Evolutionary conservation across 2,113 vertebrate species (phyloP).

Genomic region (Tupaia tana): DNA sequence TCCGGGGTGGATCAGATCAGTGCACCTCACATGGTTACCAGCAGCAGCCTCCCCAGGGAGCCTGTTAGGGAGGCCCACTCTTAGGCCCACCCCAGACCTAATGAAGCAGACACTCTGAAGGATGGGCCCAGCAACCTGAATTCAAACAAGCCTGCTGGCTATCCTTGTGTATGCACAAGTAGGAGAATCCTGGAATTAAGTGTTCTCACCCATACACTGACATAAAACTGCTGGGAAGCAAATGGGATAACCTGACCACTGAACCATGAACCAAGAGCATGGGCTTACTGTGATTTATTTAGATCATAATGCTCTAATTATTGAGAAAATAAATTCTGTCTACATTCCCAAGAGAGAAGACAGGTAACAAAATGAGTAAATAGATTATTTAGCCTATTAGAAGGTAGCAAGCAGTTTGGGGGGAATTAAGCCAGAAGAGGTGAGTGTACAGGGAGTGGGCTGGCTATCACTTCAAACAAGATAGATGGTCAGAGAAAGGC

Average conservation of each 20-base stretch:
- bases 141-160: not conserved
- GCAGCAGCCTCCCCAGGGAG: not conserved
- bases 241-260: rapidly evolving
- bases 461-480: rapidly evolving
- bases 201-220: rapidly evolving
- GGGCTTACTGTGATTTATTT: rapidly evolving
- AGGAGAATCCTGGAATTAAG: not conserved
- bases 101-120: not conserved
- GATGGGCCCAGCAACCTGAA: too few relatives aligned
- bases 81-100: not conserved
- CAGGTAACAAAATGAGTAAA: rapidly evolving
- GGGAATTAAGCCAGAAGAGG: rapidly evolving
- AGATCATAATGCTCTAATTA: not conserved
- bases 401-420: not conserved
- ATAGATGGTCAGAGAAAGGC: not conserved
- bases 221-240: rapidly evolving
- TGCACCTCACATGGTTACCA: rapidly evolving
- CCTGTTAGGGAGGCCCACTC: not conserved
- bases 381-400: rapidly evolving
- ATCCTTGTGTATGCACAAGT: rapidly evolving
- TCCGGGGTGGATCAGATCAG: rapidly evolving
- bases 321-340: not conserved
- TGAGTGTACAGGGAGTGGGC: rapidly evolving
- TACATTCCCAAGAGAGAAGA: not conserved
- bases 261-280: rapidly evolving